Conservation (phyloP, 2,888 invertebrate genomes). For the Biston stratarius region DNA sequence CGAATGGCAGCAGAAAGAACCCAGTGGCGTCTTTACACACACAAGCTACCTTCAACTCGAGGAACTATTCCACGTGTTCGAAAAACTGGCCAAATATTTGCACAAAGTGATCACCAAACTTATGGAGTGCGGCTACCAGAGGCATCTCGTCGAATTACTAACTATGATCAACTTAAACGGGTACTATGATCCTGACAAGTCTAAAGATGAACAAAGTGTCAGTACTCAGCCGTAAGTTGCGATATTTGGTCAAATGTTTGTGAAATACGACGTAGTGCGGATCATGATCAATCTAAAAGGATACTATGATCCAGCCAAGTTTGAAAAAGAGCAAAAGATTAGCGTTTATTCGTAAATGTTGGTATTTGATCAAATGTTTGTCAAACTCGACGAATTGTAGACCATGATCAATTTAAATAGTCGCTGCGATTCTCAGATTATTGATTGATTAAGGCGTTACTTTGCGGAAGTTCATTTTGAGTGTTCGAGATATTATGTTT, state of each 20-base stretch:
- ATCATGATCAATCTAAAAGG: too few species aligned
- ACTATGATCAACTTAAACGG: conserved; percentile 89
- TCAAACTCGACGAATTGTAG: not conserved
- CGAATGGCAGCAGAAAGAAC: conserved; percentile 84
- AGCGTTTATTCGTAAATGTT: conserved; percentile 48
- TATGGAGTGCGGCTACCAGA: conserved; percentile 89
- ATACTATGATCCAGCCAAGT: conserved; percentile 5
- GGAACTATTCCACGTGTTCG: conserved; percentile 87
- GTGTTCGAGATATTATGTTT: too few species aligned
- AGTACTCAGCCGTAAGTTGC: conserved; percentile 51
- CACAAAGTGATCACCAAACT: conserved; percentile 88
- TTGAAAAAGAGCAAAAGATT: conserved; percentile 62
- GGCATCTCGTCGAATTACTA: conserved; percentile 88
- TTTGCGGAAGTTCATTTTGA: too few species aligned
- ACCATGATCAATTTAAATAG: too few species aligned
- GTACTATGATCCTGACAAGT: conserved; percentile 79
- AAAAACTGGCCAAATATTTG: conserved; percentile 86
- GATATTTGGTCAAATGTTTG: conserved; percentile 7
- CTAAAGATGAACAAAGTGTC: conserved; percentile 62
- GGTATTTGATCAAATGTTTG: conserved; percentile 2
- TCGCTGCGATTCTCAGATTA: too few species aligned
- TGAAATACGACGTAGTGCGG: not conserved
- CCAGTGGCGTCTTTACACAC: conserved; percentile 82
- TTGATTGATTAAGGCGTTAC: too few species aligned
- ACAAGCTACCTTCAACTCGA: conserved; percentile 85